Evolutionary conservation across 2,797 vertebrate genomes (phyloP), one percentile per base, ranked within the genome.

Genomic region (Microchirus variegatus): DNA sequence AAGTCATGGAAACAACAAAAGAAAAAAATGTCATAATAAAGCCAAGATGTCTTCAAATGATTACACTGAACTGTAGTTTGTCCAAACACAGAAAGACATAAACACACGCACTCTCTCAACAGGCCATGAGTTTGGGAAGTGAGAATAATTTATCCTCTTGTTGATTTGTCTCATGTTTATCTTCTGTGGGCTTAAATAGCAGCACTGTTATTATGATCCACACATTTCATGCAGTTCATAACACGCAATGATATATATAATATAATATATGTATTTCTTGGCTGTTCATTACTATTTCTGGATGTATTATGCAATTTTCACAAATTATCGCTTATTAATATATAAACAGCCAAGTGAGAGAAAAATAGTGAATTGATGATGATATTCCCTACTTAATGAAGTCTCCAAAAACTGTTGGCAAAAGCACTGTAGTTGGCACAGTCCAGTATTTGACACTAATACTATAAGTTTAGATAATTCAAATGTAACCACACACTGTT

Each of bases 161-260:
- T 61, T 67, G 16, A 38, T 53, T 58, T 56, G 42, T 31, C 15
- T 64, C 49, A 40, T 53, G 53, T 67, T 63, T 49, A 50, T 41
- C 16, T 16, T 53, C 15, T 56, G 18, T 70, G 46, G n/a, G 53
- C 17, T 44, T 53, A 51, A 59, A 61, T 11, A 47, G 56, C 13
- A 51, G 49, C 52, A 38, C 43, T 58, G 64, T 56, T 62, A 60
- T 72, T 46, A 41, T 69, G 26, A 63, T 67, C 22, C 43, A 53
- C 47, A 57, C 38, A 46, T 45, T 19, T 2, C 16, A 16, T 35
- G 51, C 31, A 31, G 31, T 31, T 31, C 31, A 31, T 31, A 31
- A 31, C 31, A 31, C 1, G 2, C 6, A 7, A 31, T 31, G 31
- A 31, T 31, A 31, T 31, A 31, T 8, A 22, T 22, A 22, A 22